Evolutionary conservation across 2,888 invertebrate species (phyloP).

Genomic region (Stenodema calcarata): DNA sequence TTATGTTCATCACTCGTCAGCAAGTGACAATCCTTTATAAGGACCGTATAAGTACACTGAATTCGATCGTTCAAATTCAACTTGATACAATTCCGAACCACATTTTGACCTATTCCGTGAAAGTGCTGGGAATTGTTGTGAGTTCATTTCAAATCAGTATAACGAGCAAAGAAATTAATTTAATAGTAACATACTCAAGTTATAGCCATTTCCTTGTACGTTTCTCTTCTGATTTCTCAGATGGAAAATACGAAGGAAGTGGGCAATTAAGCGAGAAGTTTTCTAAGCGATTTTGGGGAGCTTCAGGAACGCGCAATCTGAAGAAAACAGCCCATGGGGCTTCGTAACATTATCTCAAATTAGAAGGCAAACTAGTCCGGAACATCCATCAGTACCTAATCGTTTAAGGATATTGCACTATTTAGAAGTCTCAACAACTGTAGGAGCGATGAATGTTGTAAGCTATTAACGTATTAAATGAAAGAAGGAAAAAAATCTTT

Average conservation of each 20-base stretch:
- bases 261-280: neutral
- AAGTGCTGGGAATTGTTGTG: no score
- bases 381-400: constrained; percentile 17
- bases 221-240: neutral
- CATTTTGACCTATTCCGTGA: no score
- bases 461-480: constrained; percentile 32
- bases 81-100: no score
- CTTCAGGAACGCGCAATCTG: neutral
- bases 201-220: neutral
- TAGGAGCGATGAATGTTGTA: neutral
- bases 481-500: neutral
- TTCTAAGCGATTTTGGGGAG: neutral
- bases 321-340: neutral
- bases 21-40: neutral
- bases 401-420: constrained; percentile 45
- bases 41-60: no score
- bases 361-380: constrained; percentile 39
- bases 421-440: constrained; percentile 8
- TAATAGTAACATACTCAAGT: no score
- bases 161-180: no score
- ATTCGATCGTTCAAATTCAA: no score
- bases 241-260: neutral
- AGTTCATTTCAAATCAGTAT: no score
- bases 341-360: constrained; percentile 10
- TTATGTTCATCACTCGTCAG: neutral